Conservation (phyloP, 2,113 vertebrate species). For the Siphamia tubifer region DNA sequence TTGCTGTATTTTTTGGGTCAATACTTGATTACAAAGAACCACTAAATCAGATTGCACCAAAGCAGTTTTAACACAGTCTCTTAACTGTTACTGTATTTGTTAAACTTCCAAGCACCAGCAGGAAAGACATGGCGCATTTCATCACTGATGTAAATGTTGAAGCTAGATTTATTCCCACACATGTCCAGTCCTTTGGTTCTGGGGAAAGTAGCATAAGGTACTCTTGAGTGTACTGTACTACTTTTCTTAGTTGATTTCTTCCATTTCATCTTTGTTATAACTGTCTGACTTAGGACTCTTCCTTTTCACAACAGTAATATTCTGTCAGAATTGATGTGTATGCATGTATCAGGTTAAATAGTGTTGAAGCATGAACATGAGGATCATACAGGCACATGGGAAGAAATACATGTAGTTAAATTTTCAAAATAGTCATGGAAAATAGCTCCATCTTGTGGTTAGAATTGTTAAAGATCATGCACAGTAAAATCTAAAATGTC, state of each 20-base stretch:
- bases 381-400: too few species aligned
- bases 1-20: not conserved
- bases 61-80: not conserved
- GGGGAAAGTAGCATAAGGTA: not conserved
- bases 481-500: not conserved
- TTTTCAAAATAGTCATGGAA: too few species aligned
- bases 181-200: not conserved
- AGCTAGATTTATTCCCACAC: not conserved
- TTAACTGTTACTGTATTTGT: not conserved
- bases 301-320: constrained; percentile 26
- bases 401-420: too few species aligned
- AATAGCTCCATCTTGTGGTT: constrained; percentile 53
- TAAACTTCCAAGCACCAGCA: constrained; percentile 13
- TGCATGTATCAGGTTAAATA: not conserved
- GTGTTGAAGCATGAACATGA: not conserved
- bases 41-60: constrained; percentile 9
- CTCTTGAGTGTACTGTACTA: not conserved
- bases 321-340: constrained; percentile 5
- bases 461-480: not conserved
- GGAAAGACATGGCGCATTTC: not conserved
- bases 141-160: constrained; percentile 25
- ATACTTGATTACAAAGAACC: constrained; percentile 5
- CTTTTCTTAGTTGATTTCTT: not conserved
- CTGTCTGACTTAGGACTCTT: not conserved
- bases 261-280: not conserved